These are phyloP conservation scores for Acanthornis magna DNA, from an alignment of 2,797 vertebrate species.

Conservation along the genomic window DNA sequence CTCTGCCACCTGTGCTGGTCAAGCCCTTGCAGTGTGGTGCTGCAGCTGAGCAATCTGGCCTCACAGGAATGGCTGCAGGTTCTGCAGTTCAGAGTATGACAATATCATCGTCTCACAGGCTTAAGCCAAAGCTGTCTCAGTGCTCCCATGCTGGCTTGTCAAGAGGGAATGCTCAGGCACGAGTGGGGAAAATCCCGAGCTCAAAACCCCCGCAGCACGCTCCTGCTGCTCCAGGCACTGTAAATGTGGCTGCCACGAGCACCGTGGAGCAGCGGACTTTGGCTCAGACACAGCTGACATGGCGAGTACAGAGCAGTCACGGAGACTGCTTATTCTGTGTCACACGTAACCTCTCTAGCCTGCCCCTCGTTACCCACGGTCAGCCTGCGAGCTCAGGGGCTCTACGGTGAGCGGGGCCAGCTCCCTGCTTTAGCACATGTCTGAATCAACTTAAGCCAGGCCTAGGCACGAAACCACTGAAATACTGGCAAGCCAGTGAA, in stretches of 20 bases:
- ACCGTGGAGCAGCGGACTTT: not conserved
- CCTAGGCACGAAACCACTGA: not conserved
- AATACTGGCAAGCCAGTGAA: not conserved
- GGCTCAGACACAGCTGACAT: not conserved
- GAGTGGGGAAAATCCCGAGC: not conserved
- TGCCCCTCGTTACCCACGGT: not conserved
- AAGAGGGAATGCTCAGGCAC: rapidly evolving
- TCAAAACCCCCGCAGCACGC: not conserved
- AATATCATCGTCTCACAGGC: rapidly evolving
- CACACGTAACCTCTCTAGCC: not conserved
- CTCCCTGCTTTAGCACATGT: not conserved
- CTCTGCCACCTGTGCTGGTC: rapidly evolving
- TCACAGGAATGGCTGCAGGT: not conserved
- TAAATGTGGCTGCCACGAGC: not conserved
- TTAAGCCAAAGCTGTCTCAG: not conserved
- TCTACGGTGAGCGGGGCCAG: not conserved
- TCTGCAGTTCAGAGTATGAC: too few relatives aligned
- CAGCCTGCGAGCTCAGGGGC: not conserved
- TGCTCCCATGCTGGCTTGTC: not conserved
- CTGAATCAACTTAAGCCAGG: not conserved
- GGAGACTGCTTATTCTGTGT: not conserved
- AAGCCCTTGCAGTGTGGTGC: rapidly evolving
- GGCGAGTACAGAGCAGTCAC: not conserved
- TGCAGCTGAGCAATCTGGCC: not conserved
- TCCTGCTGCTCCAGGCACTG: not conserved